Base-by-base conservation (phyloP, 2,888 invertebrate species). In the Syritta pipiens region DNA sequence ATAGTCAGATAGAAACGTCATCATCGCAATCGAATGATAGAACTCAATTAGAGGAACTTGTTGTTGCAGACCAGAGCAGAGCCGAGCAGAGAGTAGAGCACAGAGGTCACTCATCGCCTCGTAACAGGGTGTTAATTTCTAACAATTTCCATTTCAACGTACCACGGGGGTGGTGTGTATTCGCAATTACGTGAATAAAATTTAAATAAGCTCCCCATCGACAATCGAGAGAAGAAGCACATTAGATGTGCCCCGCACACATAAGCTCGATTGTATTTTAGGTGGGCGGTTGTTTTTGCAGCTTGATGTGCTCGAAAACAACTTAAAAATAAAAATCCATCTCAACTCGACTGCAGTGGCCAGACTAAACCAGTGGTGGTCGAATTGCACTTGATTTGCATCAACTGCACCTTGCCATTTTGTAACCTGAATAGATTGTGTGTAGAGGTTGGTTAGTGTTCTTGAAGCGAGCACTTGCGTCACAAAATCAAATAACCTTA, bases 401-500 rank as follows among this genome's bases (percentile, higher is more conserved):
- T 71, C 53, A 65, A 42, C 46, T 55, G 26, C 49, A 63, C 44
- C 48, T 71, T 60, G 71, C 49, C 37, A 17, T 37, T 6, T 19
- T 51, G 60, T 26, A 22, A 71, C 46, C 40, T 65, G 60, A 65
- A 71, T 59, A 60, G 63, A 71, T 46, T 40, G 46, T 28, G 10
- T 30, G 6, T 59, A 46, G 55, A 55, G 57, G 51, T 69, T 51
- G 57, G 57, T 46, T 65, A 59, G 59, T 77, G 53, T 46, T 71
- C 77, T 71, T 71, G 65, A 77, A 26, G 20, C 55, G 19, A 46
- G 35, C 32, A 67, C 48, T 72, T 71, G 72, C 77, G 72, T 77
- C 77, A 77, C 42, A 60, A 48, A 53, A 53, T 40, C 46, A 46
- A 59, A 60, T 60, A 28, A 2, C 24, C 30, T 72, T 67, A 72